Conservation (phyloP, 2,888 invertebrate genomes). For the Morinoia aosen region DNA sequence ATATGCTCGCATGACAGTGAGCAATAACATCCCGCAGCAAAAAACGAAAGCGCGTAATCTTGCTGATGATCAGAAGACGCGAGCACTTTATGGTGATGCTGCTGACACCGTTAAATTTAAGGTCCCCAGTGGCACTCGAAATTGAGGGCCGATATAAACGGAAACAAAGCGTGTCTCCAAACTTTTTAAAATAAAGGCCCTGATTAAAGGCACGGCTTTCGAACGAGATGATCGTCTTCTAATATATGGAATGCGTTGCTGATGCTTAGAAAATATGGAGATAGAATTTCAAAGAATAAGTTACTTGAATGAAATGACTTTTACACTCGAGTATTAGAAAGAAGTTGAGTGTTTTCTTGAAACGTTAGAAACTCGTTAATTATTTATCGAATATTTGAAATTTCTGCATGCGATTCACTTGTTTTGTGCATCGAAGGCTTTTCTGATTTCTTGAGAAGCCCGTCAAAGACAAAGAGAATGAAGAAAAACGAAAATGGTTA, state of each 20-base stretch:
- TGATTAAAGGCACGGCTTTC: neutral
- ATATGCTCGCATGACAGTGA: neutral
- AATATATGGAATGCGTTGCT: neutral
- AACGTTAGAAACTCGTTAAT: no score
- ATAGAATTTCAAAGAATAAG: neutral
- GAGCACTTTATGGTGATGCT: slow-evolving; percentile 40
- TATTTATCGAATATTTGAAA: no score
- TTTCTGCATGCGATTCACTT: no score
- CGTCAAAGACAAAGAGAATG: no score
- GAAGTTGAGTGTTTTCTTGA: neutral
- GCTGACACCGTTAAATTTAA: slow-evolving; percentile 33
- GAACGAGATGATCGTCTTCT: neutral
- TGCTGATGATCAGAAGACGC: slow-evolving; percentile 21
- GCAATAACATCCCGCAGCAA: neutral
- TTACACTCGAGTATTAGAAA: neutral
- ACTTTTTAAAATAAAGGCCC: neutral
- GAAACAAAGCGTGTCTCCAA: neutral
- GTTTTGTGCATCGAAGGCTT: no score
- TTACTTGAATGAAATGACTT: neutral
- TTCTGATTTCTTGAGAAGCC: no score
- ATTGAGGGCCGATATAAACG: neutral
- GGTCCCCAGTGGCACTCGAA: slow-evolving; percentile 15
- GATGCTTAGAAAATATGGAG: neutral
- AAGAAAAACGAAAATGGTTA: no score
- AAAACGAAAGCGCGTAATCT: neutral